Evolutionary conservation across 2,888 invertebrate species (phyloP), one percentile per base, ranked within the genome.

Genomic region (Nasonovia ribisnigri): DNA sequence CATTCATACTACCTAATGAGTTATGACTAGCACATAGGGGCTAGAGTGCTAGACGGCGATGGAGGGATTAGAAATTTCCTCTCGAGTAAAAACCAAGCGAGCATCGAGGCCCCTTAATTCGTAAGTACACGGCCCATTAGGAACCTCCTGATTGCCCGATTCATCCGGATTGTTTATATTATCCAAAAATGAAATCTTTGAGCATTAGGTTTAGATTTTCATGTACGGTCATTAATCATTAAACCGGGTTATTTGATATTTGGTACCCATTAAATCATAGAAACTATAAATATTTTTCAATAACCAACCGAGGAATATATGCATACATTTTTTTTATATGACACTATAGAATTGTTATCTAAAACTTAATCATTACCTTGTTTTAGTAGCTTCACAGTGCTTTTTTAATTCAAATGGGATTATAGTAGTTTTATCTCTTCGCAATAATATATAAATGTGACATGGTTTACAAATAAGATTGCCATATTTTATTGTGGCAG

Each of bases 381-480:
- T 77, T 77, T 36, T 77, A 77, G 36, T 2, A 36, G 36, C 16
- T 8, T 77, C 36, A 77, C 36, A 36, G 77, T 36, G 77, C 77
- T 77, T 77, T 77, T 36, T 16, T 77, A 77, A 77, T 36, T 77
- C 77, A 20, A 8, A 77, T 24, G 77, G 11, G 3, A 77, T 36
- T 36, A 20, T 77, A 20, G 77, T 77, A 36, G 77, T 20, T 89
- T 43, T 43, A 89, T 51, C 43, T 89, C 43, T 60, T n/a, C 48
- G 86, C 92, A 98, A 95, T 94, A 97, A 97, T 95, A 97, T 97
- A 96, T 97, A 98, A 96, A 97, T 97, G 94, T 97, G 97, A 95
- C 98, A 98, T 48, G 97, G 96, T 96, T 98, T 98, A 96, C 98
- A 98, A 87, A 98, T 97, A 91, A 98, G 97, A 0, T 97, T 97